Base-by-base conservation (phyloP, 1,140 invertebrate genomes). In the Zaprionus kolodkinae region DNA sequence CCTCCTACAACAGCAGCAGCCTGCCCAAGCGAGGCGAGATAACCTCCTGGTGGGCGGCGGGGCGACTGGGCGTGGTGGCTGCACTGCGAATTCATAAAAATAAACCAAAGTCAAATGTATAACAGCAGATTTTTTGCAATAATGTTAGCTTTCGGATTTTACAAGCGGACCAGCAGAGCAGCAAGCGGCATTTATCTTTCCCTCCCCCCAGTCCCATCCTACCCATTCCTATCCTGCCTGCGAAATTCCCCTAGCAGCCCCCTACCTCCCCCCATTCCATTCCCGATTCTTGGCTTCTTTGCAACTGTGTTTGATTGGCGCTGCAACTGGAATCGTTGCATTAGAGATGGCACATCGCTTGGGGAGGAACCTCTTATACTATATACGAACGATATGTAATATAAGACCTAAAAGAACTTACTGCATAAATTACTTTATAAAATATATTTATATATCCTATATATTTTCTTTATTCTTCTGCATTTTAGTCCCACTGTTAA, bases 41-140 rank as follows among this genome's bases (percentile, higher is more conserved):
- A 50, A 21, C 45, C 45, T 25, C 45, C 25, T 50, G 17, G 21
- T 17, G 66, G 6, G 17, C 11, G 43, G 12, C 33, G 25, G 43
- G 36, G 27, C 27, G 33, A 10, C 33, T 33, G 43, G 36, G 27
- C 27, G 33, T 60, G 62, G 33, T 60, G 62, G 7, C 67, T 13
- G 40, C 30, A 10, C 21, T 38, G 50, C 27, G 13, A 84, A 80
- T 63, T 72, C 67, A 76, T 70, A 84, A 76, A 84, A 84, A 85
- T 72, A 71, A 85, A 77, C 73, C 69, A 81, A 78, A 85, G 73
- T 77, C 81, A 77, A 83, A 83, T 80, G 77, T 81, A 81, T 81
- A 74, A 78, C 81, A 76, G 72, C 68, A 84, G 77, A 77, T 84
- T 86, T 85, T 81, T 85, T 86, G 78, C 70, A 81, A 86, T 86